Evolutionary conservation across 1,140 invertebrate species (phyloP).

Genomic region (Drosophila asahinai): DNA sequence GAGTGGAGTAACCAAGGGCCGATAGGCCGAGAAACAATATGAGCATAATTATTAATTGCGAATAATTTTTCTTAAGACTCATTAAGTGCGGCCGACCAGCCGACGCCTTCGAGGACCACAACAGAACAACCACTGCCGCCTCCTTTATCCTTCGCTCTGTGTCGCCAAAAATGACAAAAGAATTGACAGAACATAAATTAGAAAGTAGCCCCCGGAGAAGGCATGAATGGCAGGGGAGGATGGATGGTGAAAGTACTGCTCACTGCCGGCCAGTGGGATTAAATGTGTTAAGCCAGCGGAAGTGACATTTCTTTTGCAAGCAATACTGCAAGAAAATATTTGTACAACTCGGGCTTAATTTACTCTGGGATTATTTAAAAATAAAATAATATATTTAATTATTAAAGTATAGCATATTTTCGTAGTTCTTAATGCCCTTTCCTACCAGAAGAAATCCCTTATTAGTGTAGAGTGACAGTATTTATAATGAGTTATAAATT

Average conservation of each 20-base stretch:
- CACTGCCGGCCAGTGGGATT: slow-evolving; percentile 30
- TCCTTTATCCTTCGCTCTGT: slow-evolving; percentile 12
- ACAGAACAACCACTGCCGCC: slow-evolving; percentile 6
- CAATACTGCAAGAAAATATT: background rate
- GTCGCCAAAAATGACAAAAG: slow-evolving; percentile 68
- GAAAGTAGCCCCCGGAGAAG: slow-evolving; percentile 51
- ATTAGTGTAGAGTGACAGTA: background rate
- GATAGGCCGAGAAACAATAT: slow-evolving; percentile 72
- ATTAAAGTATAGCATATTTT: background rate
- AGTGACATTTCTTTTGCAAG: slow-evolving; percentile 66
- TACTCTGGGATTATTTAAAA: no score
- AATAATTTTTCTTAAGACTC: slow-evolving; percentile 82
- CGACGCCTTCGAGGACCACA: slow-evolving; percentile 54
- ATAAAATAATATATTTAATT: background rate
- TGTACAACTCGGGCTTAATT: no score
- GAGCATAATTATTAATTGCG: slow-evolving; percentile 81
- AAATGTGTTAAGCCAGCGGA: slow-evolving; percentile 76
- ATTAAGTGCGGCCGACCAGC: slow-evolving; percentile 72
- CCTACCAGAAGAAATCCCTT: no score
- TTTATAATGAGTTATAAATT: background rate
- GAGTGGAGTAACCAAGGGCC: slow-evolving; percentile 26
- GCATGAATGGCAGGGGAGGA: slow-evolving; percentile 12
- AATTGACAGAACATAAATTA: slow-evolving; percentile 76
- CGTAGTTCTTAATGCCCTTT: background rate
- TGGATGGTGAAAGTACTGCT: slow-evolving; percentile 28